Base-by-base conservation (phyloP, 2,797 vertebrate species). In the Phrynocephalus vlangalii region DNA sequence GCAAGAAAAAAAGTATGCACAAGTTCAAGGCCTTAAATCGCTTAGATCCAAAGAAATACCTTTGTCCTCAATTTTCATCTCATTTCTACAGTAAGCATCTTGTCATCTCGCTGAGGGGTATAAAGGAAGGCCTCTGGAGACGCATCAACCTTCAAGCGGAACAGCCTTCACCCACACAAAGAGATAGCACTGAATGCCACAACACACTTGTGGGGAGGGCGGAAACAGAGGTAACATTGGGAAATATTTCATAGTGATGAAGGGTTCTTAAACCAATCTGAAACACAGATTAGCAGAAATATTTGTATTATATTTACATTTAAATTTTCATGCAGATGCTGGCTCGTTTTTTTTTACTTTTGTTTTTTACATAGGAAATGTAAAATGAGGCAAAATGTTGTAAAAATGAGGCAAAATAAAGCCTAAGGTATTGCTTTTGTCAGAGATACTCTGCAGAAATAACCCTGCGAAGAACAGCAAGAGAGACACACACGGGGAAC, bases 51-150 rank as follows among this genome's bases (percentile, higher is more conserved):
- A 20, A 76, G 44, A 24, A 33, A 81, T 6, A 44, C 68, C 22
- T 26, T 33, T 5, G 6, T n/a, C 83, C 76, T 83, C 50, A 87
- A 56, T 0, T 63, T 11, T 6, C 84, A 56, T n/a, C 0, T 1
- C 0, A 0, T 66, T 60, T 50, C 79, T 0, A 0, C 60, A 60
- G 52, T 7, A 56, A 82, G 50, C 0, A 0, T 44, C 38, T 44
- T 44, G 0, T 0, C 1, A 75, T 13, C 0, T 30, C 22, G 7
- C 38, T 30, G 16, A 1, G n/a, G 1, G 44, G 67, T 1, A 9
- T 0, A 0, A 18, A 20, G 24, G 5, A 16, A 0, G 26, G 30
- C 38, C 28, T 0, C 70, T 0, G 2, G 71, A 0, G 1, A 86
- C 71, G 26, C 16, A 30, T 70, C 7, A 18, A 9, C 68, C 52